Percentiles rank a stretch among this genome's conserved stretches.
These are phyloP conservation scores for Phalera bucephala DNA, from an alignment of 2,888 invertebrate species.

Conservation along the genomic window DNA sequence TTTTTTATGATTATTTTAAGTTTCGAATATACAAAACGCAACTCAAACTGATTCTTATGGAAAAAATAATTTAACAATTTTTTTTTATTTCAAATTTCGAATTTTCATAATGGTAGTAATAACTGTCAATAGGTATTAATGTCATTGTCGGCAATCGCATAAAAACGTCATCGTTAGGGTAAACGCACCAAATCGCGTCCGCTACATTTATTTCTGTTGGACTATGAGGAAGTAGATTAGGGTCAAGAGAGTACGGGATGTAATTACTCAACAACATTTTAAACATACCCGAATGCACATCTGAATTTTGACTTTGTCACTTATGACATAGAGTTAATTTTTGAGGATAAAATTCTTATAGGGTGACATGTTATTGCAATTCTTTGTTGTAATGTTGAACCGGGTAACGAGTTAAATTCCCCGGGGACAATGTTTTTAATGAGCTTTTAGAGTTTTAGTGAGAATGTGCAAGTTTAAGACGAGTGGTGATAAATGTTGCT, in stretches of 20 bases:
- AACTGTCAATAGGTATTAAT: conserved; percentile 15
- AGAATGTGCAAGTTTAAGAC: conserved; percentile 19
- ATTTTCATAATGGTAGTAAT: neutral
- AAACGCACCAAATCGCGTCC: conserved; percentile 31
- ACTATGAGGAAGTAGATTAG: conserved; percentile 45
- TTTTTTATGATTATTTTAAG: too few species aligned
- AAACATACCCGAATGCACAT: too few species aligned
- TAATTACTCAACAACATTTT: too few species aligned
- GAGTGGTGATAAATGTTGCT: conserved; percentile 10
- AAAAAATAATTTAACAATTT: too few species aligned
- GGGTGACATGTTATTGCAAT: too few species aligned
- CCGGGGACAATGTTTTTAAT: conserved; percentile 34
- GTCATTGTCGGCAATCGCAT: conserved; percentile 22
- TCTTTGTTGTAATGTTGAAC: conserved; percentile 10
- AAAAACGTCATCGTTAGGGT: conserved; percentile 31
- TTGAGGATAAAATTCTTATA: too few species aligned
- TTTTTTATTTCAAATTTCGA: neutral
- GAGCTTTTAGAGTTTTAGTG: conserved; percentile 32
- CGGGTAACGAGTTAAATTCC: conserved; percentile 9
- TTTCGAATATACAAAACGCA: too few species aligned
- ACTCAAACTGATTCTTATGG: too few species aligned
- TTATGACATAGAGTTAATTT: too few species aligned
- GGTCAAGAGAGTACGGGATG: conserved; percentile 16
- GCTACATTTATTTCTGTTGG: conserved; percentile 42
- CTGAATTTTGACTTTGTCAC: too few species aligned